Evolutionary conservation across 2,888 invertebrate species (phyloP).

Genomic region (Phasia obesa): DNA sequence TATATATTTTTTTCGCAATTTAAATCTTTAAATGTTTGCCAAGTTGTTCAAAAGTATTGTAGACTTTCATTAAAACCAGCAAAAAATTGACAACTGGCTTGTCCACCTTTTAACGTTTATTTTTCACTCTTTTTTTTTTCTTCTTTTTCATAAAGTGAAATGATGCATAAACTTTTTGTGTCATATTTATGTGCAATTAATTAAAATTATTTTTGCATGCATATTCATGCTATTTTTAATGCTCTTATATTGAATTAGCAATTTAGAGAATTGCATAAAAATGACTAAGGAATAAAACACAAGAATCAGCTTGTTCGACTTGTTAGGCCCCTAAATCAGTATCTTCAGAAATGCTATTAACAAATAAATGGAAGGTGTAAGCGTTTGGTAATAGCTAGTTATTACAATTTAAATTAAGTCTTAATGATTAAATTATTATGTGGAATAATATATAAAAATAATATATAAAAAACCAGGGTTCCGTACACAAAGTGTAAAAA

Average conservation of each 20-base stretch:
- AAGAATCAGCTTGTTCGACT: slow-evolving; percentile 28
- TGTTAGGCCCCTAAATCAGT: not conserved
- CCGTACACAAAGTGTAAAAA: too few species aligned
- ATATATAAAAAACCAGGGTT: too few species aligned
- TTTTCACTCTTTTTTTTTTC: not conserved
- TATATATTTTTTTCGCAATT: slow-evolving; percentile 36
- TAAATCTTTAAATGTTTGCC: slow-evolving; percentile 57
- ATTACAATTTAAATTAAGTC: too few species aligned
- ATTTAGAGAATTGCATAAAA: slow-evolving; percentile 39
- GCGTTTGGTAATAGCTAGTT: too few species aligned
- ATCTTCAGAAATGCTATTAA: not conserved
- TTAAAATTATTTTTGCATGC: slow-evolving; percentile 61
- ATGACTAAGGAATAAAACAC: not conserved
- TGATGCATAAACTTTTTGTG: slow-evolving; percentile 69
- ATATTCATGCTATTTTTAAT: slow-evolving; percentile 55
- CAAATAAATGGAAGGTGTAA: not conserved
- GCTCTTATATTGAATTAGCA: slow-evolving; percentile 53
- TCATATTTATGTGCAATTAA: slow-evolving; percentile 70
- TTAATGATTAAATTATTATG: too few species aligned
- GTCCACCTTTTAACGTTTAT: slow-evolving; percentile 46
- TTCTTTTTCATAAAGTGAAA: slow-evolving; percentile 48
- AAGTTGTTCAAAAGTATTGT: slow-evolving; percentile 41
- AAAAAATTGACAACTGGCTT: slow-evolving; percentile 54
- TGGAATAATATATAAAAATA: too few species aligned
- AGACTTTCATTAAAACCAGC: slow-evolving; percentile 21